Evolutionary conservation across 2,113 vertebrate genomes (phyloP), one percentile per base, ranked within the genome.

Genomic region (Tauraco erythrolophus): DNA sequence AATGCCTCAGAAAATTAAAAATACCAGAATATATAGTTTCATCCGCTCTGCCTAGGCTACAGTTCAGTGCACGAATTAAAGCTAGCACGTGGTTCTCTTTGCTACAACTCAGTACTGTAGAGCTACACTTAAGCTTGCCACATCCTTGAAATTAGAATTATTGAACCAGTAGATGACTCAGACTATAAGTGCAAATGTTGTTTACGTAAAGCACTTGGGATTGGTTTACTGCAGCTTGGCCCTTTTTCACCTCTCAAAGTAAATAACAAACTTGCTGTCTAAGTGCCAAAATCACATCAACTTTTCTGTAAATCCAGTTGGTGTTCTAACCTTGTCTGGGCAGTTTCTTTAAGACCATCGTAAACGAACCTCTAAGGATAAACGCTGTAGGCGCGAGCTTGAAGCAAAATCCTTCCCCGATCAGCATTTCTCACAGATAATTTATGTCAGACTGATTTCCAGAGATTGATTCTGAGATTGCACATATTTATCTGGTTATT

Each of bases 391-490:
- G 43, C 95, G 91, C 53, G 16, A 88, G 28, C 68, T 92, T 77
- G 75, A 96, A 97, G 83, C 35, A 92, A 96, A 97, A 97, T 75
- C 64, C 28, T 90, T 84, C 80, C 69, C 72, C 5, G 12, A 88
- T 93, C 86, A 96, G 75, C 45, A 79, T 94, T 94, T 92, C 79
- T 91, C 33, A 57, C 50, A 83, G 61, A 98, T 88, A 94, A 92
- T 97, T 97, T 96, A 54, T 96, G 31, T 94, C 37, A 91, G 60
- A 48, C 51, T 94, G 83, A 91, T 97, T 97, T 94, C 76, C 65
- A 81, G 90, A 95, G 65, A 83, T 70, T 92, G 16, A 2, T 79
- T 96, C 70, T 77, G 61, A 94, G 74, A 51, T 41, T 92, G 50
- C 69, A 79, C 4, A 3, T 84, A 83, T 95, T 95, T 97, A 83